A percentile compares a stretch with the other conserved stretches of the same genome.
Evolutionary conservation across 1,140 invertebrate species (phyloP).

Genomic region (Drosophila kanapiae): DNA sequence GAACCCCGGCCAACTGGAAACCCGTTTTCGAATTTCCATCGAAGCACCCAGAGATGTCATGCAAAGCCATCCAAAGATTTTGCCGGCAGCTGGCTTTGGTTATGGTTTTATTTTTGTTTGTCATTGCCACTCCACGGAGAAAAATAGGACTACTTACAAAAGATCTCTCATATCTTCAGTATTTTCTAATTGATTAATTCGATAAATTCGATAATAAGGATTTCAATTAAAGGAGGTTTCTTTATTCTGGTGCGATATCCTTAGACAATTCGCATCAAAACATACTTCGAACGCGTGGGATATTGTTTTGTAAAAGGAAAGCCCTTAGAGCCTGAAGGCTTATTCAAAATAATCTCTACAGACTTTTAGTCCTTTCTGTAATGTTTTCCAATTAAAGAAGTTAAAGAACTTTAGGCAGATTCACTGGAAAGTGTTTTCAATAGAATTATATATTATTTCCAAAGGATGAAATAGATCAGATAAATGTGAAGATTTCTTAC

Average conservation of each 20-base stretch:
- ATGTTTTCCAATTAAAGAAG: background rate
- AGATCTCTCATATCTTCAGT: background rate
- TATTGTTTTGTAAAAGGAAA: background rate
- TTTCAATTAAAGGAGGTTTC: background rate
- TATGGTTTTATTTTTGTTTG: constrained; percentile 19
- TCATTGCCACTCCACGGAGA: constrained; percentile 16
- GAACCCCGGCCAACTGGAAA: constrained; percentile 28
- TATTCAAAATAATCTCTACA: background rate
- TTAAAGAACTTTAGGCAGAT: too few species aligned
- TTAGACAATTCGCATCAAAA: too few species aligned
- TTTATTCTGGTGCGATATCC: background rate
- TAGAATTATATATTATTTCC: background rate
- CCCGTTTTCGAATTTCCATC: constrained; percentile 39
- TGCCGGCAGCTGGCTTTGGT: constrained; percentile 20
- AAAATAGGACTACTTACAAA: background rate
- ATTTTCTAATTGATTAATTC: background rate
- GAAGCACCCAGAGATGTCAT: constrained; percentile 17
- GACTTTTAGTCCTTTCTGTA: background rate
- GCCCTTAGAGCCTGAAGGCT: background rate
- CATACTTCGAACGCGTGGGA: background rate
- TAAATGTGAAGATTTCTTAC: constrained; percentile 9
- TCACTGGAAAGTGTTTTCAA: too few species aligned
- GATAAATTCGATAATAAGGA: background rate
- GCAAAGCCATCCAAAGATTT: constrained; percentile 12
- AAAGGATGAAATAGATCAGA: background rate